Evolutionary conservation across 2,888 invertebrate species (phyloP).

Genomic region (Spisula solida): DNA sequence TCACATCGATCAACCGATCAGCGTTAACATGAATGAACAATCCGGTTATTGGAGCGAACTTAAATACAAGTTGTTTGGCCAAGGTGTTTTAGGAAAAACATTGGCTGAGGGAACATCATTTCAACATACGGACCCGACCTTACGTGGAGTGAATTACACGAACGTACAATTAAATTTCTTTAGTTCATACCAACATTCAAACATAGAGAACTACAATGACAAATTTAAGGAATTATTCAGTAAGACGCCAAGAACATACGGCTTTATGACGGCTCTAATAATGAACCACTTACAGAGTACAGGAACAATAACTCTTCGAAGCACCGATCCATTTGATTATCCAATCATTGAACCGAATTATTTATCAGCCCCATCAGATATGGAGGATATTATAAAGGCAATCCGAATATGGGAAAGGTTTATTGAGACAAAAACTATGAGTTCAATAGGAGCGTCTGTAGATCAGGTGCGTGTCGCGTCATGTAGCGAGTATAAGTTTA

Average conservation of each 20-base stretch:
- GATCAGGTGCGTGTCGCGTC: constrained; percentile 28
- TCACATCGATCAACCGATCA: background rate
- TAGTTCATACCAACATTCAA: background rate
- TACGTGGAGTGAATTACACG: background rate
- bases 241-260: background rate
- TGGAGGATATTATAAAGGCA: background rate
- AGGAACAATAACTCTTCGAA: background rate
- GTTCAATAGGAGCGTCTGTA: constrained; percentile 75
- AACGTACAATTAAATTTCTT: constrained; percentile 22
- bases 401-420: constrained; percentile 29
- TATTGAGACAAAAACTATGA: constrained; percentile 19
- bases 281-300: constrained; percentile 15
- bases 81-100: background rate
- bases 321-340: constrained; percentile 19
- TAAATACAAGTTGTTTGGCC: background rate
- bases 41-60: background rate
- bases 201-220: constrained; percentile 3
- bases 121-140: background rate
- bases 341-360: constrained; percentile 22
- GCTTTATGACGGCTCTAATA: constrained; percentile 8
- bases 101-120: constrained; percentile 10
- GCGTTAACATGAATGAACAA: background rate
- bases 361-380: background rate
- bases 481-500: background rate
- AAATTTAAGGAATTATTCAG: background rate